Percentiles rank a stretch among this genome's conserved stretches.
Conservation (phyloP, 2,113 vertebrate genomes). For the Gallinago media region DNA sequence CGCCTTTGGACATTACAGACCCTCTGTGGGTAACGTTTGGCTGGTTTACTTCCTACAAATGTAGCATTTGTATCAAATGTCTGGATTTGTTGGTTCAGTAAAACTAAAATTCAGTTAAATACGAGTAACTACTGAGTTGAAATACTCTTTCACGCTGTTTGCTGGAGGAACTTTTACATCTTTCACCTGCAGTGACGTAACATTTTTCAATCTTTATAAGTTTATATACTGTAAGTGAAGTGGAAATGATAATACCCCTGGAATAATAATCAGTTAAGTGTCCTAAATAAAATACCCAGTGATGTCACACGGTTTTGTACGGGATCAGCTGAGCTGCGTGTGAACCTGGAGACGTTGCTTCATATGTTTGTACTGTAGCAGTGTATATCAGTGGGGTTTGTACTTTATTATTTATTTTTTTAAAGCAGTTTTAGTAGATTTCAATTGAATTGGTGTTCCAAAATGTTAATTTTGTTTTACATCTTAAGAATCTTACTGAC, state of each 20-base stretch:
- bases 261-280: neutral
- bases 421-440: conserved; percentile 59
- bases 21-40: neutral
- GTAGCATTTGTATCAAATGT: neutral
- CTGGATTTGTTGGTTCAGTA: neutral
- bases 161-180: neutral
- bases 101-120: neutral
- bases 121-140: neutral
- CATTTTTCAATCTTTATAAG: neutral
- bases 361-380: conserved; percentile 41
- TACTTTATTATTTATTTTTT: conserved; percentile 75
- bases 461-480: conserved; percentile 40
- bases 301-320: neutral
- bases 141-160: neutral
- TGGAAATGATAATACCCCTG: neutral
- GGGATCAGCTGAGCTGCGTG: neutral
- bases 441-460: conserved; percentile 55
- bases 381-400: conserved; percentile 32
- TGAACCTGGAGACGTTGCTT: conserved; percentile 12
- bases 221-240: neutral
- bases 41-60: neutral
- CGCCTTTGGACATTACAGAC: neutral
- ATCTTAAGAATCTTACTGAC: neutral
- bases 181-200: neutral
- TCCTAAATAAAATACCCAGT: neutral